Conservation (phyloP, 2,113 vertebrate genomes). For the Paramisgurnus dabryanus region DNA sequence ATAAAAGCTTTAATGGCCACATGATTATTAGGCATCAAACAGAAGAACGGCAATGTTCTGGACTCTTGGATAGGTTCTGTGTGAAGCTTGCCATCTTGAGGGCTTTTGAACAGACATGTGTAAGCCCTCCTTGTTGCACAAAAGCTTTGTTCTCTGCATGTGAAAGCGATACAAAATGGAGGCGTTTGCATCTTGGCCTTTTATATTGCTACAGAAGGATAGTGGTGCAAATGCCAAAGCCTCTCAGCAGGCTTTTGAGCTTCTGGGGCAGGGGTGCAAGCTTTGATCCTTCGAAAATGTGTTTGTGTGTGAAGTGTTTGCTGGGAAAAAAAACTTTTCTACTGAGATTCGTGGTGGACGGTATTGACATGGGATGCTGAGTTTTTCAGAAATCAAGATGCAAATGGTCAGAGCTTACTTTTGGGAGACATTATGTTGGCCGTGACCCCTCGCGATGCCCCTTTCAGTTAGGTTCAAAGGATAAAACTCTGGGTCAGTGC, state of each 20-base stretch:
- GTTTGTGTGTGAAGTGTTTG: slow-evolving; percentile 42
- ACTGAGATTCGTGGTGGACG: slow-evolving; percentile 14
- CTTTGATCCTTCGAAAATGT: slow-evolving; percentile 67
- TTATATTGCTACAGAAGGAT: slow-evolving; percentile 70
- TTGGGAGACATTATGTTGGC: slow-evolving; percentile 28
- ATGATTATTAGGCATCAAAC: slow-evolving; percentile 38
- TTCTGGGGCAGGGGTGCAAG: slow-evolving; percentile 59
- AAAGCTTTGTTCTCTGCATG: slow-evolving; percentile 44
- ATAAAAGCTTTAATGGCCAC: slow-evolving; percentile 38
- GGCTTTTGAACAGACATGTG: slow-evolving; percentile 28
- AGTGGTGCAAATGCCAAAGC: slow-evolving; percentile 62
- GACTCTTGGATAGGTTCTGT: slow-evolving; percentile 30
- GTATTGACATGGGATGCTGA: slow-evolving; percentile 56
- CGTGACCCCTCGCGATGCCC: slow-evolving; percentile 25
- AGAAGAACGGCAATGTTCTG: neutral
- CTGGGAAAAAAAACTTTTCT: slow-evolving; percentile 48
- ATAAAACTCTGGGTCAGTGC: neutral
- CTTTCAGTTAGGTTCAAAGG: slow-evolving; percentile 35
- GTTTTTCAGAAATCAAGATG: slow-evolving; percentile 45
- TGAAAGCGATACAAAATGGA: slow-evolving; percentile 42
- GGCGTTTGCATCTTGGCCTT: slow-evolving; percentile 59
- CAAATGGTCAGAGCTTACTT: slow-evolving; percentile 52
- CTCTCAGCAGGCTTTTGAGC: slow-evolving; percentile 68
- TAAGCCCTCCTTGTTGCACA: slow-evolving; percentile 42
- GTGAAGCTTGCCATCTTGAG: slow-evolving; percentile 25